Conservation (phyloP, 2,888 invertebrate genomes). For the Lasioglossum lativentre region DNA sequence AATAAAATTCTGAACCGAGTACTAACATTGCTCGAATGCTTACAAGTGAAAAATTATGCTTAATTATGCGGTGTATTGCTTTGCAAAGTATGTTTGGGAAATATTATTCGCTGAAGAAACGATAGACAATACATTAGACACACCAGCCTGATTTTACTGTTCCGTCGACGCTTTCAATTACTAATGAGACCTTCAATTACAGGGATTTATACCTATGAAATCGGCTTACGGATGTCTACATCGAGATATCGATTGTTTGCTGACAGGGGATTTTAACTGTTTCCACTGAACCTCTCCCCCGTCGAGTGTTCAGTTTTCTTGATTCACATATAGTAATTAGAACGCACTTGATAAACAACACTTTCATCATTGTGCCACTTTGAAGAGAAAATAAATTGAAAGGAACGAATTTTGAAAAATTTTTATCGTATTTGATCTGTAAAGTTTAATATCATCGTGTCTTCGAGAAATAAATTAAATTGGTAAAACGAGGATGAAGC, state of each 20-base stretch:
- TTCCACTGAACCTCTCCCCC: conserved; percentile 27
- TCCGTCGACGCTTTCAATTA: conserved; percentile 61
- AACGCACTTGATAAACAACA: background rate
- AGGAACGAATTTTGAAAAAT: too few relatives aligned
- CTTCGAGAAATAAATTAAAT: background rate
- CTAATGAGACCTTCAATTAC: conserved; percentile 66
- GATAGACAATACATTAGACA: conserved; percentile 3
- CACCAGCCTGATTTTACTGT: conserved; percentile 38
- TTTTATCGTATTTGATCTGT: background rate
- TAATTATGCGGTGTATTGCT: too few relatives aligned
- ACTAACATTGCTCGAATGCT: background rate
- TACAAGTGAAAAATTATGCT: background rate
- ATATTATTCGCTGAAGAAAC: conserved; percentile 17
- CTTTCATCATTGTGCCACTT: background rate
- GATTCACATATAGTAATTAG: background rate
- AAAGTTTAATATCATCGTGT: background rate
- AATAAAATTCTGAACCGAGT: too few relatives aligned
- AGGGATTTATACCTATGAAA: conserved; percentile 54
- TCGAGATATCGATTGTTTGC: conserved; percentile 46
- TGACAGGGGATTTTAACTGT: conserved; percentile 46
- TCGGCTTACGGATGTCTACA: conserved; percentile 54
- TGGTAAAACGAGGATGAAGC: background rate
- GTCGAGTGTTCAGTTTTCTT: background rate
- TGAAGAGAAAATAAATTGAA: too few relatives aligned
- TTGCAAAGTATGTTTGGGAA: background rate